Conservation (phyloP, 1,140 invertebrate genomes). For the Zaprionus ghesquierei region DNA sequence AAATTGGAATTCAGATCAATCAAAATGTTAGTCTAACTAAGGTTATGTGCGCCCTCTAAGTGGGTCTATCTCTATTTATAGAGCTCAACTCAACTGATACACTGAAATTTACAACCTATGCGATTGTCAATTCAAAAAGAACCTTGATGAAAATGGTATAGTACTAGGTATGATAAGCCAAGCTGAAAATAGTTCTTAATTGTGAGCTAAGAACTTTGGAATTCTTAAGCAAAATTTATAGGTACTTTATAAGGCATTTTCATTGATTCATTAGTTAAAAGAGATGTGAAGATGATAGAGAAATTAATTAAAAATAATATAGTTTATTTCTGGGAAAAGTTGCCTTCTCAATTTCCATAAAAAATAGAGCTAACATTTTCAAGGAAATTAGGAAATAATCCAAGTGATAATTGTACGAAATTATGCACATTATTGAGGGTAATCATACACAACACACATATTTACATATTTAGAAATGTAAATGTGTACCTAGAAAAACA, state of each 20-base stretch:
- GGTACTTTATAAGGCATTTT: background rate
- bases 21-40: too few species aligned
- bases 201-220: background rate
- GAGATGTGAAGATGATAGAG: background rate
- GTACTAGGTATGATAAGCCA: conserved; percentile 17
- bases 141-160: conserved; percentile 22
- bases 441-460: background rate
- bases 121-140: conserved; percentile 19
- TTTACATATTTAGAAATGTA: background rate
- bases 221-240: background rate
- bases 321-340: too few species aligned
- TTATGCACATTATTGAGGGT: background rate
- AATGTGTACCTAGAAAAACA: too few species aligned
- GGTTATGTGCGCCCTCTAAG: background rate
- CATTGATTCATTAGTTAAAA: too few species aligned
- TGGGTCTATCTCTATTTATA: background rate
- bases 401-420: background rate
- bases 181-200: background rate
- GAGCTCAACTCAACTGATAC: background rate
- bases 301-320: background rate
- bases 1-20: too few species aligned
- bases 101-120: conserved; percentile 29
- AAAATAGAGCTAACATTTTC: background rate
- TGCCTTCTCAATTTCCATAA: too few species aligned
- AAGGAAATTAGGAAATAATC: background rate